Evolutionary conservation across 2,797 vertebrate species (phyloP).

Genomic region (Crocidura indochinensis): DNA sequence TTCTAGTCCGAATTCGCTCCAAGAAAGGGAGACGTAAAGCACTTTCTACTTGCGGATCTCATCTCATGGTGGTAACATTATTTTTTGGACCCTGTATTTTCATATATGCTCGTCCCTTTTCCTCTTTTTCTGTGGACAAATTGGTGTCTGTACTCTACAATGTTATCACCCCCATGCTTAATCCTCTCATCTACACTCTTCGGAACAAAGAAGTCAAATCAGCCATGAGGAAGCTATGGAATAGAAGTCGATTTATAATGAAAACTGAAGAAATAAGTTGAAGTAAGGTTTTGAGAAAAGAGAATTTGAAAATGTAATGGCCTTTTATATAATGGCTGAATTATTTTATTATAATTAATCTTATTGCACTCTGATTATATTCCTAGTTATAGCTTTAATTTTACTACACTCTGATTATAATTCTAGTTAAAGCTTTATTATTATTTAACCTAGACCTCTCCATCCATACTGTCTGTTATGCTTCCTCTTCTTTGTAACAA

Average conservation of each 20-base stretch:
- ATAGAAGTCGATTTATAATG: slow-evolving; percentile 9
- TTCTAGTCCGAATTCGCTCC: slow-evolving; percentile 68
- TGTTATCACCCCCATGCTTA: slow-evolving; percentile 74
- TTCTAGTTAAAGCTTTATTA: background rate
- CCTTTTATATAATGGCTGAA: background rate
- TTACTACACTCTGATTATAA: background rate
- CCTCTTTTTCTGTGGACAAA: slow-evolving; percentile 76
- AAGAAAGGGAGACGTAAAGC: slow-evolving; percentile 68
- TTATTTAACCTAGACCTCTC: background rate
- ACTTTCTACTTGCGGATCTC: slow-evolving; percentile 73
- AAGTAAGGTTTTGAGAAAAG: background rate
- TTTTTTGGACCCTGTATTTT: slow-evolving; percentile 79
- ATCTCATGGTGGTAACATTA: slow-evolving; percentile 74
- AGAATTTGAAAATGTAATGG: background rate
- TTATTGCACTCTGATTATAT: background rate
- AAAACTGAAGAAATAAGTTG: background rate
- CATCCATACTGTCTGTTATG: background rate
- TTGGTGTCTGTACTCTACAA: slow-evolving; percentile 76
- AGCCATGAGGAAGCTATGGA: slow-evolving; percentile 65
- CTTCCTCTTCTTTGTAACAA: background rate
- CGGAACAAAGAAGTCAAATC: slow-evolving; percentile 76
- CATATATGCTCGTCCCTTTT: slow-evolving; percentile 74
- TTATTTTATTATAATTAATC: background rate
- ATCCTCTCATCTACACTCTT: slow-evolving; percentile 75
- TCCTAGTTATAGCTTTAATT: background rate